Base-by-base conservation (phyloP, 2,113 vertebrate genomes). In the Paradoxurus hermaphroditus region DNA sequence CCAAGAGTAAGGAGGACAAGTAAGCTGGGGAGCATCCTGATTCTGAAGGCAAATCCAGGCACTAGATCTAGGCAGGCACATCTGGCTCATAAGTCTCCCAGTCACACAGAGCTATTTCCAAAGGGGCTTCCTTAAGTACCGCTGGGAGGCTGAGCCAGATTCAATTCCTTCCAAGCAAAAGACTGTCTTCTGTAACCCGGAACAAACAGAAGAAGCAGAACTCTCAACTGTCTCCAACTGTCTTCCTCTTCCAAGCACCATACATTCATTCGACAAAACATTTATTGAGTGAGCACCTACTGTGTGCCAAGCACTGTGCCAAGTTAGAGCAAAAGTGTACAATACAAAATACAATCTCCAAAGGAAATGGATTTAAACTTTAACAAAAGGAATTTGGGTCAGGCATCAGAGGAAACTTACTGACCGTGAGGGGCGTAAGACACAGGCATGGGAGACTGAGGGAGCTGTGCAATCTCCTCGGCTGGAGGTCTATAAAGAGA, bases 401-500 rank as follows among this genome's bases (percentile, higher is more conserved):
- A 97, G 95, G 94, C 96, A 97, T 97, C 96, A 98, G 83, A 98
- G 88, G 88, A 98, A 94, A 97, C 89, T 93, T 97, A 97, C 97
- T 97, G 97, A 97, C 96, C 90, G 90, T 96, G 98, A 97, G 97
- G 96, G 97, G 92, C 84, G 96, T 96, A 96, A 98, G 97, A 86
- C 97, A 97, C 96, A 97, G 98, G 96, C 98, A 96, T 92, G 95
- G 97, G 96, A 98, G 95, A 96, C 97, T 95, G 96, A 97, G 97
- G 97, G 96, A 96, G 96, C 97, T 97, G 97, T 92, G 97, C 97
- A 97, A 94, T 97, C 91, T 98, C 97, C 97, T 98, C 96, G 91
- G 96, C 97, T 97, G 96, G 96, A 96, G 97, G 96, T 97, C 97
- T 97, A 97, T 94, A 97, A 97, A 97, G 95, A 97, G 78, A 97